These are phyloP conservation scores for Drosophila hamatofila DNA, from an alignment of 2,888 invertebrate genomes.

Conservation along the genomic window DNA sequence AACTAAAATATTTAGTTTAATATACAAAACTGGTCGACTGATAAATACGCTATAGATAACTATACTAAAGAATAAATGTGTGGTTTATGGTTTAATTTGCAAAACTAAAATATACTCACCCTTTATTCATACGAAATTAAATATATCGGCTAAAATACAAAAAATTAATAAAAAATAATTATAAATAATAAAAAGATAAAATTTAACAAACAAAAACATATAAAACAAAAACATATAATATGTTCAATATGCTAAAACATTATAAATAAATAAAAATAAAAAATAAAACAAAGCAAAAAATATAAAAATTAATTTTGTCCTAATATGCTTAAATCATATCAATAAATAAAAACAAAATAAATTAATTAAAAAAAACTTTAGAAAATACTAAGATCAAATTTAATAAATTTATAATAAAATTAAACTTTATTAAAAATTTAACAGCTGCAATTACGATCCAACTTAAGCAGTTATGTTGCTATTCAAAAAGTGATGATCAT, in stretches of 20 bases:
- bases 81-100: background rate
- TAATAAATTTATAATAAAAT: background rate
- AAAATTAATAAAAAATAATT: no score
- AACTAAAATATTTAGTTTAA: background rate
- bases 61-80: no score
- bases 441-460: background rate
- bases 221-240: no score
- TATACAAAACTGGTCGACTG: background rate
- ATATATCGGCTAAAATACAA: no score
- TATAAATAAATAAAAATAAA: background rate
- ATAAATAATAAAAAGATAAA: background rate
- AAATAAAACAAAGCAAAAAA: no score
- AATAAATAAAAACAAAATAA: background rate
- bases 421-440: background rate
- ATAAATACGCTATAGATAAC: background rate
- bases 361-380: background rate
- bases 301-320: no score
- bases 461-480: background rate
- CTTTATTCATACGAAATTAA: no score
- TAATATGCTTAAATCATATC: no score
- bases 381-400: background rate
- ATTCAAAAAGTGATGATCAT: conserved; percentile 13
- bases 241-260: no score
- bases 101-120: background rate
- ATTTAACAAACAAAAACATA: no score